A percentile compares a stretch with the other conserved stretches of the same genome.
Evolutionary conservation across 2,888 invertebrate species (phyloP).

Genomic region (Ectemnius cavifrons): DNA sequence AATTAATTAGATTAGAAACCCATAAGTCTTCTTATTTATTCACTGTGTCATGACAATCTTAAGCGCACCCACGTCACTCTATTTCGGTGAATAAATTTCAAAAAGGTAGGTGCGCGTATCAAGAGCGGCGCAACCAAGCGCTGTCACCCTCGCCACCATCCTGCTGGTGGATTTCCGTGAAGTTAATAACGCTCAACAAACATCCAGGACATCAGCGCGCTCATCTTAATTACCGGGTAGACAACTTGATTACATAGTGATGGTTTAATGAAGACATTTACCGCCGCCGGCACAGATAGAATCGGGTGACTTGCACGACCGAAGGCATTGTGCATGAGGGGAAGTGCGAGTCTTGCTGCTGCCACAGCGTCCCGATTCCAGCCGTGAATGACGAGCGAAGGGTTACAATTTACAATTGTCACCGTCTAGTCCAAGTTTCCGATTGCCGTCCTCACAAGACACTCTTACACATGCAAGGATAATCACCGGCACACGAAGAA

Average conservation of each 20-base stretch:
- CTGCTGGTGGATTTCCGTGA: slow-evolving; percentile 4
- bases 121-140: slow-evolving; percentile 40
- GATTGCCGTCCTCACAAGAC: neutral
- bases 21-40: too few relatives aligned
- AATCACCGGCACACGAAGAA: neutral
- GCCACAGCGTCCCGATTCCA: neutral
- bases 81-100: slow-evolving; percentile 48
- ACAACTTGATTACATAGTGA: slow-evolving; percentile 58
- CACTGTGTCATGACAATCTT: slow-evolving; percentile 30
- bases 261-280: slow-evolving; percentile 57
- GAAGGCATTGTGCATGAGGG: slow-evolving; percentile 24
- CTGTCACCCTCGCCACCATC: neutral
- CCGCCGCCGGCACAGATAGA: slow-evolving; percentile 34
- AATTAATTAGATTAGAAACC: too few relatives aligned
- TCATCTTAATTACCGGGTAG: slow-evolving; percentile 57
- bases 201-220: slow-evolving; percentile 42
- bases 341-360: neutral
- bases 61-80: slow-evolving; percentile 33
- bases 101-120: slow-evolving; percentile 17
- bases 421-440: neutral
- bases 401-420: neutral
- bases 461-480: neutral
- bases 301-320: slow-evolving; percentile 47
- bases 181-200: slow-evolving; percentile 58
- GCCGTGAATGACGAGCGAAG: too few relatives aligned